Evolutionary conservation across 2,797 vertebrate genomes (phyloP).

Genomic region (Onychomys arenicola): DNA sequence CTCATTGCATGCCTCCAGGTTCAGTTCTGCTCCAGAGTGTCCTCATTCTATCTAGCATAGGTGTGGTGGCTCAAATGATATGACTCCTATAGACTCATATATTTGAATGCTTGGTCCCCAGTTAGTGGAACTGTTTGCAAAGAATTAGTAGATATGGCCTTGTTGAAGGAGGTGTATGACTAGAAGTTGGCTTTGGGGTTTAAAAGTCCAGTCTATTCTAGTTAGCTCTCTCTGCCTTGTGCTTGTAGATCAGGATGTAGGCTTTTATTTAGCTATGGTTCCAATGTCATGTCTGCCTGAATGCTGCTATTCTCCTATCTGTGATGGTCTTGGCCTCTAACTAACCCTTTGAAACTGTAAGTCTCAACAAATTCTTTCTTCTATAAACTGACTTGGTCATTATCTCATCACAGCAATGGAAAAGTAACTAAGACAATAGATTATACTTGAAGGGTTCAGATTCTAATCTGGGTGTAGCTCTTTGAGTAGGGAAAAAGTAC

Average conservation of each 20-base stretch:
- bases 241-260: not conserved
- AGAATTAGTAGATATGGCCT: not conserved
- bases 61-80: not conserved
- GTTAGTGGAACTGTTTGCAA: not conserved
- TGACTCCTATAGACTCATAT: not conserved
- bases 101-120: not conserved
- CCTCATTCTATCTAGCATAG: not conserved
- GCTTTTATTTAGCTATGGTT: not conserved
- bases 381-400: not conserved
- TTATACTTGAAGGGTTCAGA: not conserved
- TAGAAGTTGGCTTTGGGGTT: not conserved
- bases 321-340: not conserved
- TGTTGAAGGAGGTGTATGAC: too few relatives aligned
- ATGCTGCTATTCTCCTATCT: not conserved
- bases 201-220: not conserved
- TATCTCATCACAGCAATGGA: not conserved
- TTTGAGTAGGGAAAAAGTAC: not conserved
- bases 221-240: not conserved
- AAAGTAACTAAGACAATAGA: not conserved
- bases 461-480: not conserved
- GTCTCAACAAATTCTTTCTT: not conserved
- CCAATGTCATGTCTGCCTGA: not conserved
- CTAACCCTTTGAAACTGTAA: not conserved
- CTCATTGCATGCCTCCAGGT: not conserved
- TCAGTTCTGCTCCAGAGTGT: not conserved